Base-by-base conservation (phyloP, 2,888 invertebrate species). In the Allygus modestus region DNA sequence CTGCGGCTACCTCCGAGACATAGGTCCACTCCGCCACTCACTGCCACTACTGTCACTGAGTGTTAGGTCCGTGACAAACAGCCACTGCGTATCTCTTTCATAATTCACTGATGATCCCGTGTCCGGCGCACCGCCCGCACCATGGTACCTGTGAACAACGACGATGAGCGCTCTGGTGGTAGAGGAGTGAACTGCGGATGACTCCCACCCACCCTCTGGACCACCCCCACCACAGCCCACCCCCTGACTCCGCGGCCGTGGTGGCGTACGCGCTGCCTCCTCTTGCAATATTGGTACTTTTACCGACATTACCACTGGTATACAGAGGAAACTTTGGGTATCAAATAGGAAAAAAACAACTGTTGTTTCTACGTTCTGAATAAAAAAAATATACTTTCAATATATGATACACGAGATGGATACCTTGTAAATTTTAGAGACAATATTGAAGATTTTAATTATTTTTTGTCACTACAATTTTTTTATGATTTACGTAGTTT, bases 101-200 rank as follows among this genome's bases (percentile, higher is more conserved):
- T 58, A 51, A 79, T 77, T 79, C 79, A 58, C 54, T 37, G 46
- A 1, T 77, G 46, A 17, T 28, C 28, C 77, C 20, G 17, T 17
- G 77, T 23, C 77, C 51, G 77, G 77, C 77, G 37, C 77, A 41
- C 79, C 23, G 79, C 11, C 71, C 26, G 71, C 54, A 83, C 83
- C 83, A 84, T 82, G n/a, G 58, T 28, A 37, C 51, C 82, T 81
- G 73, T 73, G 23, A 23, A 65, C 46, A 65, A 28, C 73, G 69
- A 58, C 20, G 81, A 0, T 20, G 54, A 46, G 82, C 61, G 46
- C 65, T 33, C 37, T 51, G 37, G 26, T 33, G 81, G 81, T 51
- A 23, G 81, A 81, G 33, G 23, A 81, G 83, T 83, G 54, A 85
- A 84, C 84, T 82, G 73, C 61, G 41, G 82, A 54, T 73, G 82